Conservation (phyloP, 2,113 vertebrate genomes). For the Hirundichthys speculiger region DNA sequence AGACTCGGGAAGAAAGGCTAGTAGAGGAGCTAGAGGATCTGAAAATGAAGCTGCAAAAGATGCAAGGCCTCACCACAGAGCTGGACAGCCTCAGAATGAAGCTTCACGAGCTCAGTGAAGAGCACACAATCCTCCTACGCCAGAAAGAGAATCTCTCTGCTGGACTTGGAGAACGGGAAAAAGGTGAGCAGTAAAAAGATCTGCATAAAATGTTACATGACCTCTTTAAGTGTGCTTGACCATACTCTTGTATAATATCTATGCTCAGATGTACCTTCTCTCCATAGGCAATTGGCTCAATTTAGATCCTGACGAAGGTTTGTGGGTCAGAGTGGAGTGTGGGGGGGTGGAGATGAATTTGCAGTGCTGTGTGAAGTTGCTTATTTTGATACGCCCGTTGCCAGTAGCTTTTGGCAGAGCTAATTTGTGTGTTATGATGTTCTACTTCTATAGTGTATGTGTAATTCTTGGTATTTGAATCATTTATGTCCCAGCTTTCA, state of each 20-base stretch:
- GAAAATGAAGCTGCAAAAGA: conserved; percentile 68
- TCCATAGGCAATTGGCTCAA: conserved; percentile 74
- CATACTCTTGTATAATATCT: conserved; percentile 51
- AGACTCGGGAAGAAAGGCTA: conserved; percentile 83
- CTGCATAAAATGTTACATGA: conserved; percentile 16
- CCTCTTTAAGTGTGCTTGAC: conserved; percentile 19
- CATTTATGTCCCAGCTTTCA: not conserved
- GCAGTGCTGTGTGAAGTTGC: conserved; percentile 65
- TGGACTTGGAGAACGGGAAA: conserved; percentile 78
- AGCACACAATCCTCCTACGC: conserved; percentile 63
- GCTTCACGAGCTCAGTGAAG: conserved; percentile 77
- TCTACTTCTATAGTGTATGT: conserved; percentile 8
- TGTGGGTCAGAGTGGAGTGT: conserved; percentile 73
- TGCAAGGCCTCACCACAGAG: conserved; percentile 47
- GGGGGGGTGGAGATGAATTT: conserved; percentile 44
- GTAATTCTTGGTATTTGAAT: conserved; percentile 2
- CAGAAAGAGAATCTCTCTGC: conserved; percentile 75
- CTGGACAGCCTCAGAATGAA: conserved; percentile 62
- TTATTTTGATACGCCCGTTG: conserved; percentile 36
- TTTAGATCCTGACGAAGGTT: conserved; percentile 81
- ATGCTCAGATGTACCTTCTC: conserved; percentile 67
- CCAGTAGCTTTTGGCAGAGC: conserved; percentile 18
- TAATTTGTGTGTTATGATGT: conserved; percentile 44
- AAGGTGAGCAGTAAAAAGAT: conserved; percentile 61
- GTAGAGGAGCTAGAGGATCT: conserved; percentile 87